Evolutionary conservation across 2,888 invertebrate genomes (phyloP).

Genomic region (Nomada ferruginata): DNA sequence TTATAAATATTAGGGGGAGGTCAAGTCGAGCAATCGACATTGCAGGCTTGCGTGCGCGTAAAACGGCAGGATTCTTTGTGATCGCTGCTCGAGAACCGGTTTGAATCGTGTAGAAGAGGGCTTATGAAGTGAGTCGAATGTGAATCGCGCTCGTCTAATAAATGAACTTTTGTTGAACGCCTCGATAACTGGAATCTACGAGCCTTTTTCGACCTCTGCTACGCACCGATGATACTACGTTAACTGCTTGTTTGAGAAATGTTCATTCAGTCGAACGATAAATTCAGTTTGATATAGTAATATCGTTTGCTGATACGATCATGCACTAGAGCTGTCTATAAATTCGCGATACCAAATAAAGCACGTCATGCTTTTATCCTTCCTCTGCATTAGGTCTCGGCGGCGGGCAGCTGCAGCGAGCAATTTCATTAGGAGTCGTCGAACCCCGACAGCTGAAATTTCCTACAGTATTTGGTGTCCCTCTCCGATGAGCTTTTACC

Average conservation of each 20-base stretch:
- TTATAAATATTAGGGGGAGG: conserved; percentile 45
- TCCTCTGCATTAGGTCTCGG: conserved; percentile 14
- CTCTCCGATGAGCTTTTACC: too few relatives aligned
- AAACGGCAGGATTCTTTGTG: conserved; percentile 77
- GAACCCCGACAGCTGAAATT: conserved; percentile 60
- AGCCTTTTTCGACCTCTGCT: not conserved
- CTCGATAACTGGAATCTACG: conserved; percentile 43
- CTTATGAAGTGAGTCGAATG: conserved; percentile 79
- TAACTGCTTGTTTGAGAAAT: too few relatives aligned
- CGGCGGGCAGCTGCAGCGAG: conserved; percentile 46
- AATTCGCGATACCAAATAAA: conserved; percentile 4
- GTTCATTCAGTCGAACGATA: too few relatives aligned
- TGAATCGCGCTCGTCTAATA: conserved; percentile 73
- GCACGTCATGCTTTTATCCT: conserved; percentile 14
- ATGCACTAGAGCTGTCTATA: not conserved
- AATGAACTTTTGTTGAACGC: conserved; percentile 58
- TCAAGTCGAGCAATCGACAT: conserved; percentile 45
- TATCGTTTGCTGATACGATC: too few relatives aligned
- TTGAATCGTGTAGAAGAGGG: conserved; percentile 75
- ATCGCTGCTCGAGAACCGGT: conserved; percentile 77
- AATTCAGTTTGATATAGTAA: too few relatives aligned
- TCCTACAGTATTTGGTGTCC: conserved; percentile 1
- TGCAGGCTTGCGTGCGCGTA: conserved; percentile 58
- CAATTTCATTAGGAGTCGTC: conserved; percentile 60
- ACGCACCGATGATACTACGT: too few relatives aligned